Evolutionary conservation across 2,888 invertebrate species (phyloP), one percentile per base, ranked within the genome.

Genomic region (Leuctra nigra): DNA sequence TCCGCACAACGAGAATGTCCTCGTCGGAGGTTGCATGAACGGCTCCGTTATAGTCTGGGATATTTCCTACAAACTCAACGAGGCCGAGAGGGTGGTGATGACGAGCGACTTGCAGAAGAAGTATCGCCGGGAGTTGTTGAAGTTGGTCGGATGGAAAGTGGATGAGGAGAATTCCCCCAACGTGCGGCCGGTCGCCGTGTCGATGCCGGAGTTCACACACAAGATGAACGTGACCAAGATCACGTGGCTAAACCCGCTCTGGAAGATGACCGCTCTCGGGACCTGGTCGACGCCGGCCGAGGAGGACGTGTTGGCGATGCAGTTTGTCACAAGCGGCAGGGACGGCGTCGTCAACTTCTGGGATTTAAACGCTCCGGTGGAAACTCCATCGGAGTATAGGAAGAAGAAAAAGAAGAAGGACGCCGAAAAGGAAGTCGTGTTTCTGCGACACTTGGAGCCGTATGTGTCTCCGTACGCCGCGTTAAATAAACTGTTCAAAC

Each of bases 301-400:
- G 14, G 68, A 65, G 64, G 69, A 73, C 1, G 66, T 67, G 11
- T 65, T 68, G 22, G 74, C 81, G 11, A 70, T 80, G 56, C 86
- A 84, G 65, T 84, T 88, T 66, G 68, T 82, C 2, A 81, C 85
- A 1, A 76, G 79, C 23, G 78, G 84, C 23, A 74, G 79, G 61
- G 88, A 88, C 67, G 87, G 87, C 1, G 77, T 72, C 1, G 73
- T 88, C 47, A 74, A 82, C 38, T 80, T 86, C 66, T 89, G 88
- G 87, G 82, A 85, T 71, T 70, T 88, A 52, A 79, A 81, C 60
- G 73, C 53, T 3, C 14, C 18, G 2, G n/a, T 39, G 35, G 2
- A 6, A 23, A 24, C 24, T 18, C 24, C 20, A n/a, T n/a, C n/a
- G n/a, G n/a, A n/a, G n/a, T n/a, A n/a, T n/a, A n/a, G n/a, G n/a